Base-by-base conservation (phyloP, 1,140 invertebrate genomes). In the Adoxophyes honmai region DNA sequence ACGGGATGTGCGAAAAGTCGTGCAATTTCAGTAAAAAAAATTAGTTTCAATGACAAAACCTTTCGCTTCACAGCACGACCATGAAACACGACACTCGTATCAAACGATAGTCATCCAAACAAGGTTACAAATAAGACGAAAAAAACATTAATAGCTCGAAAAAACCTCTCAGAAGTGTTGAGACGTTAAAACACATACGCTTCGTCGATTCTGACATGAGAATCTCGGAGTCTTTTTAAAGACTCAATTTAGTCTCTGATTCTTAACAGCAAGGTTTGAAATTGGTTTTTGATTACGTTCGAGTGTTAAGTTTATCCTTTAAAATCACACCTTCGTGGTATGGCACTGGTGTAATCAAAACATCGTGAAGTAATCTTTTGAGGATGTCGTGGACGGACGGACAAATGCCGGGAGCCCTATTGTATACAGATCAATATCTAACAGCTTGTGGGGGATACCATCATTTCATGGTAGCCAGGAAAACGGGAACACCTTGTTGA, bases 321-420 rank as follows among this genome's bases (percentile, higher is more conserved):
- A 48, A 37, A 37, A 56, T 56, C 54, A 56, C 37, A 56, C 21
- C 54, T 44, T 34, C 33, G 54, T 42, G 37, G 42, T 48, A 48
- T 48, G 60, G 61, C 68, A 70, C 71, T 78, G 66, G 63, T 66
- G 64, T 60, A 74, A 79, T 75, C 75, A 77, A 77, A 79, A 79
- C 67, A 77, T 73, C 72, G 70, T 75, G 62, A 77, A 73, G 55
- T 79, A 73, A 78, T 73, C 73, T 70, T 64, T 70, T 70, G 61
- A 69, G 62, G 33, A 34, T 6, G 18, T n/a, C 35, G 52, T 13
- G 18, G 28, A 64, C 10, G 37, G 52, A 51, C 64, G 62, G 60
- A 67, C 68, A 70, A 67, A 67, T 70, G 65, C 42, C 62, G 62
- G 42, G 42, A 48, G 42, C 42, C 16, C 4, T 48, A 48, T 48